phyloP scores from a whole-genome alignment of 2,113 vertebrate genomes.

The Mustela nigripes region DNA sequence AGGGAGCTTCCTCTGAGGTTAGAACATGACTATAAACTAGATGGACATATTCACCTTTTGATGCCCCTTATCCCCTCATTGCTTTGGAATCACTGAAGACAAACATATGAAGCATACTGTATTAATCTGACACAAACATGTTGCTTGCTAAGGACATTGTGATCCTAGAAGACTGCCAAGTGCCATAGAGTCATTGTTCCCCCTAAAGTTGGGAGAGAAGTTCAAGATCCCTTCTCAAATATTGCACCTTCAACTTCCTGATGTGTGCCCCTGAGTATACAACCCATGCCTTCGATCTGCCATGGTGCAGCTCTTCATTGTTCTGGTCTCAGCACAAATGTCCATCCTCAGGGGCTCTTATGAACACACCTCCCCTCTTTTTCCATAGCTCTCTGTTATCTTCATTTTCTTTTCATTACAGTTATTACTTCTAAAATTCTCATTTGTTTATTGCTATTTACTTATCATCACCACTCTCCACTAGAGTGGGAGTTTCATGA shows the following conservation, averaged over 20 bases:
- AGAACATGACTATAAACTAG: not conserved
- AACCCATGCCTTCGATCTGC: not conserved
- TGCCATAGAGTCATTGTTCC: not conserved
- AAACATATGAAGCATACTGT: not conserved
- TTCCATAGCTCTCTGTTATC: not conserved
- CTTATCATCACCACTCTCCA: not conserved
- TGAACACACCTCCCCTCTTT: not conserved
- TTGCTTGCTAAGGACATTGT: not conserved
- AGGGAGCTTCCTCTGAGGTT: conserved; percentile 6
- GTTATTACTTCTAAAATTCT: not conserved
- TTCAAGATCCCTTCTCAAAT: not conserved
- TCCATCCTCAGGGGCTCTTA: not conserved
- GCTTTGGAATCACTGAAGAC: not conserved
- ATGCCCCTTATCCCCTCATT: not conserved
- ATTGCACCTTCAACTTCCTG: not conserved
- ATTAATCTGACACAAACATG: not conserved
- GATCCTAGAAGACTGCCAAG: not conserved
- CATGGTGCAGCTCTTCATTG: not conserved
- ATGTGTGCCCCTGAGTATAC: no score
- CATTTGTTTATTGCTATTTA: not conserved
- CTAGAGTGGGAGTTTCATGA: not conserved
- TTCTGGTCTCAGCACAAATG: not conserved
- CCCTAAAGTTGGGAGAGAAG: not conserved
- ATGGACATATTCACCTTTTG: not conserved
- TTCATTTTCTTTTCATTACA: not conserved